Evolutionary conservation across 2,888 invertebrate species (phyloP).

Genomic region (Trichopoda pennipes): DNA sequence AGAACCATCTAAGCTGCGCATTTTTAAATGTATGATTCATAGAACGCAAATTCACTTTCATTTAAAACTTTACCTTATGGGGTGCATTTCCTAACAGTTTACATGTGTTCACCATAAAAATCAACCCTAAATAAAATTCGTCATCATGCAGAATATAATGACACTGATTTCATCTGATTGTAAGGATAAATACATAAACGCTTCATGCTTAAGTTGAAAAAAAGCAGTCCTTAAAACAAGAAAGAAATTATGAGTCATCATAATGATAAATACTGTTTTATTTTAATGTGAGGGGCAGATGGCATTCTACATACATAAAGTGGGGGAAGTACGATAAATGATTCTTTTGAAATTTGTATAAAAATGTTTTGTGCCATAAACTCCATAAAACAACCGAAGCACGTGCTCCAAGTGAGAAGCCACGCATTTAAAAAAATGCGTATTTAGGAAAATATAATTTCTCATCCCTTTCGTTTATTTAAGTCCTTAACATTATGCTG

Average conservation of each 20-base stretch:
- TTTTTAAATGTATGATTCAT: constrained; percentile 42
- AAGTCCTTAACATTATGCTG: neutral
- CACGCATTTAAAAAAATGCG: constrained; percentile 36
- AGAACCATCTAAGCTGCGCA: neutral
- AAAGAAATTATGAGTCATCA: constrained; percentile 62
- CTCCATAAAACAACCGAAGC: constrained; percentile 8
- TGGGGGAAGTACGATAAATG: too few relatives aligned
- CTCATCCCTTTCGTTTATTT: neutral
- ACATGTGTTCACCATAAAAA: constrained; percentile 21
- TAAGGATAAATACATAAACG: constrained; percentile 20
- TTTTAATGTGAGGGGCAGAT: too few relatives aligned
- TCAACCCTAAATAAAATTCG: constrained; percentile 37
- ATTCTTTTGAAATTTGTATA: too few relatives aligned
- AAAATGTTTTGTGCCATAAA: too few relatives aligned
- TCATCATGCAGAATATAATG: constrained; percentile 35
- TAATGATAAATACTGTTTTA: constrained; percentile 32
- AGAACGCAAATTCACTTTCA: constrained; percentile 24
- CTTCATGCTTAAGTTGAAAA: constrained; percentile 14
- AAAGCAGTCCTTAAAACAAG: constrained; percentile 42
- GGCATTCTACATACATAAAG: too few relatives aligned
- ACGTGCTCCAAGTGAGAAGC: constrained; percentile 48
- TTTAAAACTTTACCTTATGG: constrained; percentile 8
- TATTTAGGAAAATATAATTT: neutral
- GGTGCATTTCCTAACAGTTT: constrained; percentile 5
- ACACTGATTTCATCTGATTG: constrained; percentile 43